phyloP scores from a whole-genome alignment of 1,140 invertebrate genomes.

The Drosophila sulfurigaster region DNA sequence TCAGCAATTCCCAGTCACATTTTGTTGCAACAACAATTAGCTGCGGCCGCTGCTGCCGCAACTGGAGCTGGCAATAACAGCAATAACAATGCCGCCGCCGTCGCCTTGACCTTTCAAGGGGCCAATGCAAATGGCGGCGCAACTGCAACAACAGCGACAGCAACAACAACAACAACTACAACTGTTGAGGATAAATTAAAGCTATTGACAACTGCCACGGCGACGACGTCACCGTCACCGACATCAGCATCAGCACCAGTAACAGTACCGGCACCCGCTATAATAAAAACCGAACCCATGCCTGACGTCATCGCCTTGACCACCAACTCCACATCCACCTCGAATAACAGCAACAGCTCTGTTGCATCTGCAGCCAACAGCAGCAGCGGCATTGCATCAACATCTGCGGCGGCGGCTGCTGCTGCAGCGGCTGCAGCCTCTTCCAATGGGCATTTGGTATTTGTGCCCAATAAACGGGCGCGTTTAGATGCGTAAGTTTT shows the following conservation, averaged over 20 bases:
- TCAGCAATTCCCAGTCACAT: constrained; percentile 74
- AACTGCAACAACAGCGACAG: constrained; percentile 38
- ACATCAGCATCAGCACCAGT: constrained; percentile 5
- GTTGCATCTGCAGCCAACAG: constrained; percentile 20
- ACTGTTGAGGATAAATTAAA: constrained; percentile 73
- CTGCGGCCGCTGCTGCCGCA: constrained; percentile 57
- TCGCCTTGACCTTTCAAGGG: constrained; percentile 61
- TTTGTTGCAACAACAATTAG: constrained; percentile 77
- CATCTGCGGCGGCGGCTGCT: constrained; percentile 53
- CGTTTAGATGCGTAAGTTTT: constrained; percentile 76
- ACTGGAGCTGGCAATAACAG: constrained; percentile 40
- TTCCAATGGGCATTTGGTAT: constrained; percentile 72
- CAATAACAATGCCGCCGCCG: constrained; percentile 49
- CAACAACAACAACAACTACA: constrained; percentile 39
- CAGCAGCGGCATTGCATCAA: constrained; percentile 48
- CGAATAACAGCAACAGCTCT: constrained; percentile 27
- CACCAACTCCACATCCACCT: constrained; percentile 34
- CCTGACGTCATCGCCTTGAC: constrained; percentile 71
- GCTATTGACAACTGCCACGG: constrained; percentile 69
- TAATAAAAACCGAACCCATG: constrained; percentile 80
- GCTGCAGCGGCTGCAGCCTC: constrained; percentile 36
- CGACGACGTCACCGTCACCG: constrained; percentile 24
- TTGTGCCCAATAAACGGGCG: constrained; percentile 70
- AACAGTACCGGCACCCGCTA: constrained; percentile 4
- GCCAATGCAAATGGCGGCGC: constrained; percentile 67